Evolutionary conservation across 2,113 vertebrate species (phyloP).

Genomic region (Laticauda colubrina): DNA sequence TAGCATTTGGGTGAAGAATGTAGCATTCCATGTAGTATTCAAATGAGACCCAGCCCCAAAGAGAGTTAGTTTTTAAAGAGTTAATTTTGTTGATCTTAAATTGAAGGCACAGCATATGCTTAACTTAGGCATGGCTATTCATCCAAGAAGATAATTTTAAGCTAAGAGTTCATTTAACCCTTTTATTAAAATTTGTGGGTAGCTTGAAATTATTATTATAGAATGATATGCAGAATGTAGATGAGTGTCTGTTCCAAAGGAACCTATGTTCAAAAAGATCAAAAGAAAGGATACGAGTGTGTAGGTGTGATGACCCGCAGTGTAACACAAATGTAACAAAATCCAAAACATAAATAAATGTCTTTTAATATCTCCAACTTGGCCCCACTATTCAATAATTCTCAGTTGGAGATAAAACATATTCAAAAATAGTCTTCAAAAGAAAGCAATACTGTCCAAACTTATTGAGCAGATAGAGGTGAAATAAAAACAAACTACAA

Average conservation of each 20-base stretch:
- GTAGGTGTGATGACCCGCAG: no score
- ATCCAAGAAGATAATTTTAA: not conserved
- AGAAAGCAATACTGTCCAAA: no score
- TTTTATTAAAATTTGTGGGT: not conserved
- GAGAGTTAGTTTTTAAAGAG: not conserved
- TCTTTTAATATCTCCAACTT: no score
- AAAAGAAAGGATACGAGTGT: not conserved
- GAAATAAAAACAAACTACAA: no score
- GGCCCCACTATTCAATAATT: no score
- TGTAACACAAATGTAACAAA: no score
- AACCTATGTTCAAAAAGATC: not conserved
- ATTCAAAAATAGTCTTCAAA: no score
- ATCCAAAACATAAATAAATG: no score
- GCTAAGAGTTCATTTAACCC: not conserved
- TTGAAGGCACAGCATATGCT: not conserved
- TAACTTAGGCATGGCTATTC: not conserved
- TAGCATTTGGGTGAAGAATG: not conserved
- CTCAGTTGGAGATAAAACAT: no score
- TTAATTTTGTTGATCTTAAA: slow-evolving; percentile 9
- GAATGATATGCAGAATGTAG: not conserved
- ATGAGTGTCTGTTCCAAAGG: not conserved
- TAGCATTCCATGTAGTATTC: not conserved
- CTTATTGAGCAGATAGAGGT: no score
- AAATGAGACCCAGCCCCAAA: not conserved
- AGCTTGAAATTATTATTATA: not conserved